Evolutionary conservation across 2,113 vertebrate species (phyloP).

Genomic region (Daubentonia madagascariensis): DNA sequence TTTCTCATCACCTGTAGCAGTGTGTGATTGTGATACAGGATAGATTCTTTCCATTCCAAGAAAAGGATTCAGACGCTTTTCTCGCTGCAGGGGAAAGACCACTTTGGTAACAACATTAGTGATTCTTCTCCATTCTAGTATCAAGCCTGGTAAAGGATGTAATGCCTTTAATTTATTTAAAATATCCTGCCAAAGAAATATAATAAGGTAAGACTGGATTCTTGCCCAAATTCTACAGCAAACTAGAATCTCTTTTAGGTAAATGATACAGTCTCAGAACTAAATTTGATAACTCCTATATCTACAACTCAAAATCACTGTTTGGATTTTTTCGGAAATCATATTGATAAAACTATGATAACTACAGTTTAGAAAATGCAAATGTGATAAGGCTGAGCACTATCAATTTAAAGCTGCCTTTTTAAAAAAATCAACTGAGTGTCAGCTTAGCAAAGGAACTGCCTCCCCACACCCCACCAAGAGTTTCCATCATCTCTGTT

Average conservation of each 20-base stretch:
- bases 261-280: not conserved
- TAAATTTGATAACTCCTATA: not conserved
- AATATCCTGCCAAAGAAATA: slow-evolving; percentile 87
- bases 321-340: not conserved
- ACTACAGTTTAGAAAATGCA: slow-evolving; percentile 1
- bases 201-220: slow-evolving; percentile 44
- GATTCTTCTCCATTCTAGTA: slow-evolving; percentile 97
- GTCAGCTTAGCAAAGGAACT: slow-evolving; percentile 9
- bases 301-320: slow-evolving; percentile 48
- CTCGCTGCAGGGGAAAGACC: slow-evolving; percentile 94
- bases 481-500: not conserved
- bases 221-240: slow-evolving; percentile 50
- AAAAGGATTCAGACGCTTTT: slow-evolving; percentile 85
- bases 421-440: not conserved
- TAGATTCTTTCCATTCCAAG: slow-evolving; percentile 96
- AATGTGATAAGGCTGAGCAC: not conserved
- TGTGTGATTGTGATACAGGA: slow-evolving; percentile 92
- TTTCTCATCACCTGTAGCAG: slow-evolving; percentile 92
- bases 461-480: not conserved
- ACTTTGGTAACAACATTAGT: slow-evolving; percentile 96
- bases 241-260: slow-evolving; percentile 37
- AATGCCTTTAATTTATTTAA: slow-evolving; percentile 92
- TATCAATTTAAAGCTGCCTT: not conserved
- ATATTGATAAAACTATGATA: not conserved
- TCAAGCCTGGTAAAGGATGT: slow-evolving; percentile 93